Evolutionary conservation across 2,113 vertebrate genomes (phyloP), one percentile per base, ranked within the genome.

Genomic region (Carassius gibelio): DNA sequence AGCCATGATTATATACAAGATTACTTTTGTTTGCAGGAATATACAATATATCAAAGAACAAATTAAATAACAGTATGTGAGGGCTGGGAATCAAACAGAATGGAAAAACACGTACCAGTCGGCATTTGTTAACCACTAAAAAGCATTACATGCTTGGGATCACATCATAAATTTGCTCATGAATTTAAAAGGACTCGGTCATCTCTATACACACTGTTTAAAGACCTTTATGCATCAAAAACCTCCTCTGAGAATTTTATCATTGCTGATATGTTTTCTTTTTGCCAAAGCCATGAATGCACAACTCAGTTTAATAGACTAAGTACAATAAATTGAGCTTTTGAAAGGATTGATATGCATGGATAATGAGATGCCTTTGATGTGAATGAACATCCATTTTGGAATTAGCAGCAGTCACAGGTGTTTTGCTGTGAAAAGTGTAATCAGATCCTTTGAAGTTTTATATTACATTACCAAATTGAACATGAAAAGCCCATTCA

Each of bases 321-420:
- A 91, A 93, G 94, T 93, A 95, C 84, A 86, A 80, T 71, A 87
- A 88, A 95, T 93, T 92, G 92, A 93, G 87, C 90, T 86, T 93
- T 94, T 94, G 93, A 93, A 93, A 92, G 76, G 61, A 90, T 90
- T 87, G 79, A 91, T 93, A 91, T 91, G 90, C 93, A 94, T 94
- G 91, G 90, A 94, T 94, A 94, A 94, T 93, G 94, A 94, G 90
- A 95, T 93, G 94, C 93, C 91, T 95, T 93, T 94, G 93, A 96
- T 95, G 94, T 93, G 92, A 92, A 92, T 94, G 95, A 94, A 94
- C 94, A 95, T 93, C 91, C 91, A 93, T 95, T 96, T 86, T 94
- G 91, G 88, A 92, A 94, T 92, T 93, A 94, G 92, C 92, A 87
- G 90, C 92, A 93, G 93, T 95, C 94, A 93, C 95, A 95, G 95